Evolutionary conservation across 2,797 vertebrate genomes (phyloP), one percentile per base, ranked within the genome.

Genomic region (Dromococcyx pavoninus): DNA sequence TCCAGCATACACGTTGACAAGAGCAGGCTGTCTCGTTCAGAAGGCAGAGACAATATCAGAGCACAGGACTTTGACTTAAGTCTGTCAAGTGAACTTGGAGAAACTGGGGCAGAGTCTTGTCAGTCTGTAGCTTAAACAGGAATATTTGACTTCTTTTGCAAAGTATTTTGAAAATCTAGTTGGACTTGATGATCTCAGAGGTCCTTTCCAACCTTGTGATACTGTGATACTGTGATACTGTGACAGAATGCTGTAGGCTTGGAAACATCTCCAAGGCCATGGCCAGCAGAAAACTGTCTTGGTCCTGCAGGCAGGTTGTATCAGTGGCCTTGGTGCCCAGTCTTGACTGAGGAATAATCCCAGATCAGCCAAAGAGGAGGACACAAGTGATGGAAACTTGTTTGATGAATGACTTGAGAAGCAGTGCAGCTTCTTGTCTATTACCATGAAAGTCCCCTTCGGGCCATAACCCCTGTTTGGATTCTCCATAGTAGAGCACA

Each of bases 301-400:
- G 5, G 11, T 28, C 33, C 19, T 46, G 10, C 33, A 17, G 56
- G 16, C n/a, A 66, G 41, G 13, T 35, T 66, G 14, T 44, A 10
- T 28, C 5, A 0, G 23, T 57, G 48, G 13, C 5, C 1, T 8
- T 32, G 62, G 43, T 81, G 58, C 33, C 33, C 13, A 5, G 14
- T 33, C 71, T 22, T 54, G 57, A n/a, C 24, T 27, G 57, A 86
- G 51, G 12, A 37, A n/a, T 19, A 28, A 75, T 58, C 35, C 33
- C 35, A 71, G 16, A 28, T 53, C 48, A 70, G 13, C 30, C 48
- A 16, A 48, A 33, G 33, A 48, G 24, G 0, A 0, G 21, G 44
- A 22, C 43, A 24, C 33, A 21, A 5, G 32, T 12, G 35, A 7
- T 1, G 1, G 28, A n/a, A 18, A 19, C 6, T 25, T 9, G 2